Conservation (phyloP, 2,888 invertebrate species). For the Aromia moschata region DNA sequence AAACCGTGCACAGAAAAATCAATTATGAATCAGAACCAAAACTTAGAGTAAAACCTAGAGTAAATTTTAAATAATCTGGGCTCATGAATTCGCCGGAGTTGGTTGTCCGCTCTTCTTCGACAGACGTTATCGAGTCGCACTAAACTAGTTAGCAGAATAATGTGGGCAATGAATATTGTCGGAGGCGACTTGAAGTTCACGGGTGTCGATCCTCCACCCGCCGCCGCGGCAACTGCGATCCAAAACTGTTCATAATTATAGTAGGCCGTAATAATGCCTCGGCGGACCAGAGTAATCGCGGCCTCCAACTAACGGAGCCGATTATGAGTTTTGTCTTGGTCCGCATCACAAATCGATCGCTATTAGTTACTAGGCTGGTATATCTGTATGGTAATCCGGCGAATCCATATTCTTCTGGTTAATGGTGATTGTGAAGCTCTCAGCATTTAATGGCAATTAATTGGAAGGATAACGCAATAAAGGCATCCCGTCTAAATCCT, state of each 20-base stretch:
- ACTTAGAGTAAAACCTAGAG: too few relatives aligned
- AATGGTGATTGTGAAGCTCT: not conserved
- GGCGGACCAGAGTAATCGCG: not conserved
- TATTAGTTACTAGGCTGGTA: conserved; percentile 17
- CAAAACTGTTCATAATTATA: conserved; percentile 52
- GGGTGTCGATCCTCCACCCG: conserved; percentile 48
- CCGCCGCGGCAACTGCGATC: conserved; percentile 46
- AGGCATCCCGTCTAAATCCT: too few relatives aligned
- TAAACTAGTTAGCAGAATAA: conserved; percentile 38
- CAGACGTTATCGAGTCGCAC: conserved; percentile 12
- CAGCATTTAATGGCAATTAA: not conserved
- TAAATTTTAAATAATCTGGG: too few relatives aligned
- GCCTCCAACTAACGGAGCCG: not conserved
- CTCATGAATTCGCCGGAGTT: too few relatives aligned
- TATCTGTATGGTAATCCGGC: conserved; percentile 18
- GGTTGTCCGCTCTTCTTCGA: conserved; percentile 11
- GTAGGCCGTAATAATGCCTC: conserved; percentile 47
- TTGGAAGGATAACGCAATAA: too few relatives aligned
- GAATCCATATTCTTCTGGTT: not conserved
- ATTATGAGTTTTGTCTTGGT: conserved; percentile 1
- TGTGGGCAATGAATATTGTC: conserved; percentile 42
- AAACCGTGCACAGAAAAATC: too few relatives aligned
- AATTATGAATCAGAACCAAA: too few relatives aligned
- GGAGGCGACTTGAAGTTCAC: conserved; percentile 43
- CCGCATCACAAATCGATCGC: conserved; percentile 8